Evolutionary conservation across 1,140 invertebrate genomes (phyloP), one percentile per base, ranked within the genome.

Genomic region (Mya arenaria): DNA sequence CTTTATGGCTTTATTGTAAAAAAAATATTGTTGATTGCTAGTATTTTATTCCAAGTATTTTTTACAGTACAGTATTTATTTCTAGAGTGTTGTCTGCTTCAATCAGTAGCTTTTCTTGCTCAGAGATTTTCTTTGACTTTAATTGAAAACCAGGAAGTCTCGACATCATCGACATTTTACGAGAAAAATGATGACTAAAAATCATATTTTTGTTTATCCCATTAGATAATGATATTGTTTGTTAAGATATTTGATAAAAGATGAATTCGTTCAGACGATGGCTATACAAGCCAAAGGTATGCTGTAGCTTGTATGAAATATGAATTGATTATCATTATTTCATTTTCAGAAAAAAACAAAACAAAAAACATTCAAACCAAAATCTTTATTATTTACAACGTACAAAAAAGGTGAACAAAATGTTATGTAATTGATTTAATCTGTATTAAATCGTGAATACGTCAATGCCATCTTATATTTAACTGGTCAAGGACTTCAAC

Each of bases 241-340:
- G 19, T 8, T 17, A 52, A 52, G 25, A 4, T 17, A 52, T 23
- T 52, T 52, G 48, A 52, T 52, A 52, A 52, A 92, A 92, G 86
- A 97, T 97, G 97, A 96, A 97, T 94, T 97, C 96, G 86, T 94
- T 97, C 89, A 94, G 97, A 94, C 97, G 96, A 94, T 97, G 96
- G 96, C 96, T 97, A 91, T 97, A 97, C 93, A 97, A 96, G 94
- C 97, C 97, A 88, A 97, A 97, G 96, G 97, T 97, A 94, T n/a
- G n/a, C n/a, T n/a, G n/a, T n/a, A n/a, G n/a, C n/a, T n/a, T n/a
- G n/a, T n/a, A n/a, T n/a, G n/a, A n/a, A n/a, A n/a, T 94, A 93
- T 93, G 88, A 19, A 13, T 10, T 28, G 72, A 68, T 55, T 23
- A n/a, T 74, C 62, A 23, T 55, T 48, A 48, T 69, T 10, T 44